Conservation (phyloP, 2,113 vertebrate species). For the Corythornis cristatus region DNA sequence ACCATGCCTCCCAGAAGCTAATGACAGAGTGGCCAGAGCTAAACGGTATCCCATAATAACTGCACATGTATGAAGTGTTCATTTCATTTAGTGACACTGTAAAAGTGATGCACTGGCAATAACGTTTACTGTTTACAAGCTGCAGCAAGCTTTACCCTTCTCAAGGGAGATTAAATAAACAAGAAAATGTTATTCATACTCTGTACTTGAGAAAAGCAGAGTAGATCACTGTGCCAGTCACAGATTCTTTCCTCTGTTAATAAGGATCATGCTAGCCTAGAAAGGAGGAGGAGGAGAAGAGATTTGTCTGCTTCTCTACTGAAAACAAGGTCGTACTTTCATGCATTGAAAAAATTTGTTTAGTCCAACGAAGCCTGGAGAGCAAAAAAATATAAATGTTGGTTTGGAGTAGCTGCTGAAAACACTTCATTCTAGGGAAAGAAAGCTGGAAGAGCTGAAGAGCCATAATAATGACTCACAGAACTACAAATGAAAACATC, state of each 20-base stretch:
- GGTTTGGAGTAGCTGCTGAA: slow-evolving; percentile 56
- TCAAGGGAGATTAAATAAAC: slow-evolving; percentile 54
- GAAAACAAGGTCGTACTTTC: neutral
- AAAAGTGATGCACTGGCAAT: slow-evolving; percentile 61
- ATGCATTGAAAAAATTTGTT: neutral
- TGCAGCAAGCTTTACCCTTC: slow-evolving; percentile 45
- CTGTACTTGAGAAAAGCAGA: neutral
- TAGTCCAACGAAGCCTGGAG: neutral
- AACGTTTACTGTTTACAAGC: slow-evolving; percentile 56
- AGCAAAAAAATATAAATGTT: slow-evolving; percentile 3
- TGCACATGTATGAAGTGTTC: slow-evolving; percentile 26
- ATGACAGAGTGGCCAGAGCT: slow-evolving; percentile 40
- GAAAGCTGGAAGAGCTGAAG: slow-evolving; percentile 29
- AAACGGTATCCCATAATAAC: slow-evolving; percentile 47
- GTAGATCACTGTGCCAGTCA: neutral
- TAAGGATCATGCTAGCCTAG: neutral
- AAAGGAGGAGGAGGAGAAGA: neutral
- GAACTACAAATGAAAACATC: slow-evolving; percentile 8
- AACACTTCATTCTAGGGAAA: slow-evolving; percentile 32
- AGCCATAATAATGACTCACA: neutral
- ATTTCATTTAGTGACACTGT: slow-evolving; percentile 57
- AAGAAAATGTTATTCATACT: slow-evolving; percentile 14
- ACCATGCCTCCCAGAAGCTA: slow-evolving; percentile 11
- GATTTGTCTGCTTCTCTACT: neutral
- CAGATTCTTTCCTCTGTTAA: neutral